Evolutionary conservation across 2,888 invertebrate species (phyloP).

Genomic region (Drosophila merina): DNA sequence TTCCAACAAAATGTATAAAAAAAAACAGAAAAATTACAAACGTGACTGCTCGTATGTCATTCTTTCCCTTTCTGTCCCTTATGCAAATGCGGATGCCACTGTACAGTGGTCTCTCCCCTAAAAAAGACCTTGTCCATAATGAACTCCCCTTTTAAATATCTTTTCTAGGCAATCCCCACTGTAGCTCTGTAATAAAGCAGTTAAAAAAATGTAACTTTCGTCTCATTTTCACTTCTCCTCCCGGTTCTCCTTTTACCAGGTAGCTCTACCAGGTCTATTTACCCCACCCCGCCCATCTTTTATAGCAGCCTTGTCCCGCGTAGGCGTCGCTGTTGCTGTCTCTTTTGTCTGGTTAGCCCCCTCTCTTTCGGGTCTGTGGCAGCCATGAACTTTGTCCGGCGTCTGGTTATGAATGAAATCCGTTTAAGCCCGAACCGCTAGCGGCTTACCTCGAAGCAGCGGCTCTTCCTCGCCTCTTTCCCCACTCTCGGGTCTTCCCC

Average conservation of each 20-base stretch:
- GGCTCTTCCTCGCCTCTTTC: too few species aligned
- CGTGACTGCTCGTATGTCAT: conserved; percentile 57
- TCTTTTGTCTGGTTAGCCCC: neutral
- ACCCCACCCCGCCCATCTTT: neutral
- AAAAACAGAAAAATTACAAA: conserved; percentile 51
- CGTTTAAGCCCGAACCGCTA: conserved; percentile 47
- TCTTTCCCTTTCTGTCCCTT: conserved; percentile 5
- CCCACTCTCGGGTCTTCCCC: neutral
- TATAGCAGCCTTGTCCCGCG: neutral
- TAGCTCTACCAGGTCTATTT: neutral
- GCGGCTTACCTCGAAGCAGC: conserved; percentile 15
- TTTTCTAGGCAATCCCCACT: neutral
- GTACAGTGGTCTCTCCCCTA: conserved; percentile 3
- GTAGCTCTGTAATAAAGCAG: conserved; percentile 63
- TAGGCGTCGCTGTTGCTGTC: conserved; percentile 20
- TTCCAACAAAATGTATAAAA: neutral
- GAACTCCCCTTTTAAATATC: neutral
- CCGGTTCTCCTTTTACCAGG: neutral
- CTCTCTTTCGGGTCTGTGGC: neutral
- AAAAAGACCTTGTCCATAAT: neutral
- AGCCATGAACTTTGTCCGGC: conserved; percentile 60
- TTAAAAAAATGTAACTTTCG: conserved; percentile 58
- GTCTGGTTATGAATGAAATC: conserved; percentile 71
- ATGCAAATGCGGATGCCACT: conserved; percentile 58
- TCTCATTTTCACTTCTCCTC: conserved; percentile 7